Percentiles rank a stretch among this genome's conserved stretches.
These are phyloP conservation scores for Drosophila sproati DNA, from an alignment of 1,140 invertebrate species.

Conservation along the genomic window DNA sequence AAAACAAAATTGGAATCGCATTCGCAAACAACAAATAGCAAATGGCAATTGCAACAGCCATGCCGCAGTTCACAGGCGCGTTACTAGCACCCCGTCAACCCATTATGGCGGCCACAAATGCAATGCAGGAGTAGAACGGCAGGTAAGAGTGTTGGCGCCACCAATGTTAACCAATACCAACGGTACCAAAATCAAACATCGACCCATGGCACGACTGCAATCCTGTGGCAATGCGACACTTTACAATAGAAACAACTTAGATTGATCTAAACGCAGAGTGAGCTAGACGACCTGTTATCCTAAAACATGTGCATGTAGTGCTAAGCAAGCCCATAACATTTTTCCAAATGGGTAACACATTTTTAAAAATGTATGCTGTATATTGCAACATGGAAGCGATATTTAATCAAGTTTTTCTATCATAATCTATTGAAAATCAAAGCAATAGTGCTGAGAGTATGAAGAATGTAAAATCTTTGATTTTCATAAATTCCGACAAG, in stretches of 20 bases:
- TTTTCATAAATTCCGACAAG: no score
- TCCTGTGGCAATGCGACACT: constrained; percentile 47
- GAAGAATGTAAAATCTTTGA: no score
- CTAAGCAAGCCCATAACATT: no score
- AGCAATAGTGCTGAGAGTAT: no score
- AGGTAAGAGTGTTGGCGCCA: constrained; percentile 12
- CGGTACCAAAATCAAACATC: constrained; percentile 15
- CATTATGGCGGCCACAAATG: constrained; percentile 70
- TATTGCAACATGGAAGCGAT: no score
- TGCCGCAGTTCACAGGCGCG: background rate
- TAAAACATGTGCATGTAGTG: background rate
- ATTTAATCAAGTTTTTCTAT: no score
- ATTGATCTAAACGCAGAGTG: background rate
- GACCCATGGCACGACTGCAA: constrained; percentile 12
- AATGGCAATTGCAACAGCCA: constrained; percentile 41
- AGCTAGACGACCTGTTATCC: background rate
- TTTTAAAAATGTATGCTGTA: no score
- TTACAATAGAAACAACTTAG: constrained; percentile 1
- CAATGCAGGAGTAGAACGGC: constrained; percentile 51
- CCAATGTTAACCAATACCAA: constrained; percentile 2
- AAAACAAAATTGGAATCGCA: constrained; percentile 41
- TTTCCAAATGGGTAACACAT: no score
- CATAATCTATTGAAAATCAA: no score
- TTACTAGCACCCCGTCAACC: constrained; percentile 7
- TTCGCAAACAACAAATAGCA: constrained; percentile 5